Percentiles rank a stretch among this genome's conserved stretches.
These are phyloP conservation scores for Phymatocera aterrima DNA, from an alignment of 2,888 invertebrate species.

Conservation along the genomic window DNA sequence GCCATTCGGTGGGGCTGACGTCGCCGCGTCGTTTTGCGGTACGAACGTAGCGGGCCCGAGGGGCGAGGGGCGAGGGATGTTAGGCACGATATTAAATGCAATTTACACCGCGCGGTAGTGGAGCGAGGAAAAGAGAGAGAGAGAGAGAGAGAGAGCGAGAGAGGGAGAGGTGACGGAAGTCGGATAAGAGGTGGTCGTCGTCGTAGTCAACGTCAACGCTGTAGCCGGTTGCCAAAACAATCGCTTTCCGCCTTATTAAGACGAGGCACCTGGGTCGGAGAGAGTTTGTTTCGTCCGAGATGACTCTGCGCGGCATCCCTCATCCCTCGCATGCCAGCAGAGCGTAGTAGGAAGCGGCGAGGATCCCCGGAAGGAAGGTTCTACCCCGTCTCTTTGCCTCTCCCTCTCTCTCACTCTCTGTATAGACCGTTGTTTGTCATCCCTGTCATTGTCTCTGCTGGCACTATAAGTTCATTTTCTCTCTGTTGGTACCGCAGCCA, in stretches of 20 bases:
- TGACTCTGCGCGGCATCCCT: slow-evolving; percentile 22
- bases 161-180: slow-evolving; percentile 31
- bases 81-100: slow-evolving; percentile 26
- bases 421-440: slow-evolving; percentile 37
- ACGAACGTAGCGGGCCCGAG: not conserved
- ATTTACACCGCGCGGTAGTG: not conserved
- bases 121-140: not conserved
- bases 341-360: not conserved
- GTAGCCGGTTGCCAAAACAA: slow-evolving; percentile 39
- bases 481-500: not conserved
- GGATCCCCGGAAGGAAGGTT: slow-evolving; percentile 31
- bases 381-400: too few species aligned
- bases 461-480: slow-evolving; percentile 20
- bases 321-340: not conserved
- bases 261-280: slow-evolving; percentile 12
- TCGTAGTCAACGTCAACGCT: not conserved
- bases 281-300: not conserved
- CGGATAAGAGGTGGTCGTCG: not conserved
- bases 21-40: not conserved
- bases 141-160: too few species aligned
- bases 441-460: slow-evolving; percentile 28
- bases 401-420: too few species aligned
- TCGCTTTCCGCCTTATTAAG: slow-evolving; percentile 42
- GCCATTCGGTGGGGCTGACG: not conserved
- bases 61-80: too few species aligned